These are phyloP conservation scores for Pachypsylla venusta DNA, from an alignment of 1,140 invertebrate genomes.

Conservation along the genomic window DNA sequence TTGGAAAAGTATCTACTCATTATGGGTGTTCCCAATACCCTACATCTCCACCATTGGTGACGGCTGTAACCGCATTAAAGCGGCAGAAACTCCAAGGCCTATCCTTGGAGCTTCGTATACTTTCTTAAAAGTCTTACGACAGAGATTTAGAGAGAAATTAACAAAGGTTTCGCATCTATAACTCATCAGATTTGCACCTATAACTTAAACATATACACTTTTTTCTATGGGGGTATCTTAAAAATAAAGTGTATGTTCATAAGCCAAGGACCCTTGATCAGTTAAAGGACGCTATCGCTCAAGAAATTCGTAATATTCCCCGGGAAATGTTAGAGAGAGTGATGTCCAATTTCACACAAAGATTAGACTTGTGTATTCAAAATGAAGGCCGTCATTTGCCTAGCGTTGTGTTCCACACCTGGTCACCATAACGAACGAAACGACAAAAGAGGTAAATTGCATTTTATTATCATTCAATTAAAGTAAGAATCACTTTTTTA, in stretches of 20 bases:
- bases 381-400: constrained; percentile 12
- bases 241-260: constrained; percentile 23
- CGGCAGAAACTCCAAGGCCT: too few species aligned
- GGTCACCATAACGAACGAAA: constrained; percentile 9
- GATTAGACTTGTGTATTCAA: constrained; percentile 13
- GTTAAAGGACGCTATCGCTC: constrained; percentile 23
- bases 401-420: constrained; percentile 12
- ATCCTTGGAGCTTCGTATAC: too few species aligned
- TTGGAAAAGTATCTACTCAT: too few species aligned
- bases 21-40: too few species aligned
- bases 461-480: background rate
- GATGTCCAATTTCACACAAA: constrained; percentile 14
- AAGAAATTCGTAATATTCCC: constrained; percentile 17
- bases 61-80: too few species aligned
- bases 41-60: too few species aligned
- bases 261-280: constrained; percentile 23
- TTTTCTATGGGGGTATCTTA: constrained; percentile 25
- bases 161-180: too few species aligned
- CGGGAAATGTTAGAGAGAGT: constrained; percentile 14
- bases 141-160: too few species aligned
- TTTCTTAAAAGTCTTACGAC: too few species aligned
- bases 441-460: constrained; percentile 5
- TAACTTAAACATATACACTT: too few species aligned
- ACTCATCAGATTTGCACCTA: too few species aligned
- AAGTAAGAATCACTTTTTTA: constrained; percentile 7